Base-by-base conservation (phyloP, 2,888 invertebrate genomes). In the Noctua fimbriata region DNA sequence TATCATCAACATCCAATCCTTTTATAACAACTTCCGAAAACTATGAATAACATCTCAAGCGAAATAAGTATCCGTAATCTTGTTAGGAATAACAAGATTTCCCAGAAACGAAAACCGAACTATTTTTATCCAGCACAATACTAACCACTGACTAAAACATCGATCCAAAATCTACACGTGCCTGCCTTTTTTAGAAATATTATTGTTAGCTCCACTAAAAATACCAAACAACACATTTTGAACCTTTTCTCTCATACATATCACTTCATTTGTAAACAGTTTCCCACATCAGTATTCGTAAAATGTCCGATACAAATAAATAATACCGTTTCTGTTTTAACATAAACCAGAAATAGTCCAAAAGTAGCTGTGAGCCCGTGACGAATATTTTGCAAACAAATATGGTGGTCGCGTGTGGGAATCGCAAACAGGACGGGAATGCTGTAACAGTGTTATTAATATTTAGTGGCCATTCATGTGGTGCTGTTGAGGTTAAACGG, bases 251-350 rank as follows among this genome's bases (percentile, higher is more conserved):
- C 60, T 66, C 76, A 78, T 82, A 84, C 63, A 71, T 63, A 82
- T 70, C 67, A 63, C 44, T 81, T 81, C 52, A 79, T 85, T 76
- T 70, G 52, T 52, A 79, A 76, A 86, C 76, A 86, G 44, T 24
- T 76, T 36, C 16, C 55, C 10, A 60, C 66, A 86, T 87, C 77
- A 80, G 75, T 84, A 87, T 88, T 86, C 84, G n/a, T 41, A 41
- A 60, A 75, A 24, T 63, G 75, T 66, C 52, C 63, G 32, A 77
- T 71, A 72, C 78, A 78, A 81, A 81, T 81, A 81, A 81, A 83
- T 63, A 82, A 80, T 67, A 82, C 60, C 36, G 60, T 55, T 74
- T 47, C 81, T 69, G 52, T 84, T 79, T 69, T 77, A 86, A 73
- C 55, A 52, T n/a, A 41, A 24, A 66, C 24, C 81, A 81, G 79